Conservation (phyloP, 2,797 vertebrate genomes). For the Poeciliopsis turneri region DNA sequence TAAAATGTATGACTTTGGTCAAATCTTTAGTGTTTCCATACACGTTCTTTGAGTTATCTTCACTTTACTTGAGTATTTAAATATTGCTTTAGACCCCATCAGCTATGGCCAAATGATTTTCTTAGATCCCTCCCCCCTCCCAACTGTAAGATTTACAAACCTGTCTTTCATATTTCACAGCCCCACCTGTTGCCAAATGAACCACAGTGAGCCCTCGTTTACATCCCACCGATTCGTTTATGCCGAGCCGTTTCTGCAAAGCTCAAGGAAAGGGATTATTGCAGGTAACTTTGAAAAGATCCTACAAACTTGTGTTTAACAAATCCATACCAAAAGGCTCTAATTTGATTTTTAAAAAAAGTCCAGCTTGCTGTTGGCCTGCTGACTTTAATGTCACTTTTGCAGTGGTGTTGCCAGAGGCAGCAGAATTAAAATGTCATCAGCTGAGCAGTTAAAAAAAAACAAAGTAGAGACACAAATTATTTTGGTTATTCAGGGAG, state of each 20-base stretch:
- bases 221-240: not conserved
- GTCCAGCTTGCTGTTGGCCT: slow-evolving; percentile 2
- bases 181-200: not conserved
- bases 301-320: slow-evolving; percentile 26
- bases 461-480: not conserved
- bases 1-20: too few relatives aligned
- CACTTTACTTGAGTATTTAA: too few relatives aligned
- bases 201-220: slow-evolving; percentile 1
- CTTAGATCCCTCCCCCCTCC: not conserved
- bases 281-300: slow-evolving; percentile 21
- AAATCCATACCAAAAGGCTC: slow-evolving; percentile 28
- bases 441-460: not conserved
- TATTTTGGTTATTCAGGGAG: not conserved
- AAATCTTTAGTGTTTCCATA: too few relatives aligned
- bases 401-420: not conserved
- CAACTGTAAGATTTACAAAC: not conserved
- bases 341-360: slow-evolving; percentile 15
- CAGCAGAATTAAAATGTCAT: not conserved
- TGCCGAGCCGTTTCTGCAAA: not conserved
- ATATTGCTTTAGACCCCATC: not conserved
- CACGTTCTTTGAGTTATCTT: too few relatives aligned
- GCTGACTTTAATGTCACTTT: slow-evolving; percentile 5
- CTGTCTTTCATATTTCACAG: not conserved
- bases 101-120: not conserved
- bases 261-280: not conserved